Evolutionary conservation across 2,888 invertebrate genomes (phyloP).

Genomic region (Teleogryllus oceanicus): DNA sequence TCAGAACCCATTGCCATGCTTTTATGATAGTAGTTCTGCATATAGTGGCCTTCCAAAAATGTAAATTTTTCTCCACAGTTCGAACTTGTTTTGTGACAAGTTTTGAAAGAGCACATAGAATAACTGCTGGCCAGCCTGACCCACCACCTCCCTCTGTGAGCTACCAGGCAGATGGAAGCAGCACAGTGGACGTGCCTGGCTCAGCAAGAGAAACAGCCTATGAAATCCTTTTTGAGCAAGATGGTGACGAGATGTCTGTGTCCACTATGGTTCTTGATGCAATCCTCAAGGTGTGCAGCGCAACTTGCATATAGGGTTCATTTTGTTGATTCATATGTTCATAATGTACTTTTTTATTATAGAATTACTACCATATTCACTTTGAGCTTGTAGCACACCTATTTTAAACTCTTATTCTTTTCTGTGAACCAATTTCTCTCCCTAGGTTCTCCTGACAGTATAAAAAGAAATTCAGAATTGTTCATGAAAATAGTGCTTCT

Average conservation of each 20-base stretch:
- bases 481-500: too few relatives aligned
- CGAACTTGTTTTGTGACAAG: slow-evolving; percentile 85
- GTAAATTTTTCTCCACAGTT: slow-evolving; percentile 50
- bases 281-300: slow-evolving; percentile 58
- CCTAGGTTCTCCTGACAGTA: too few relatives aligned
- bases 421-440: too few relatives aligned
- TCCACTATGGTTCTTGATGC: slow-evolving; percentile 82
- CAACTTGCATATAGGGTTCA: neutral
- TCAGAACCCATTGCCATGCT: too few relatives aligned
- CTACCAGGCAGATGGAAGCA: slow-evolving; percentile 61
- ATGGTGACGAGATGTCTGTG: slow-evolving; percentile 76
- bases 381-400: too few relatives aligned
- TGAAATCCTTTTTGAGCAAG: slow-evolving; percentile 81
- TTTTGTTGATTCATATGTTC: neutral
- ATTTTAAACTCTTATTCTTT: too few relatives aligned
- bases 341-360: too few relatives aligned
- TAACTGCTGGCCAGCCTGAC: slow-evolving; percentile 50
- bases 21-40: too few relatives aligned
- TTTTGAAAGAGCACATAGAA: slow-evolving; percentile 61
- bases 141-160: slow-evolving; percentile 59
- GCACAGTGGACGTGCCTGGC: slow-evolving; percentile 63
- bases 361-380: too few relatives aligned
- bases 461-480: too few relatives aligned
- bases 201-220: slow-evolving; percentile 73
- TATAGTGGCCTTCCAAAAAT: too few relatives aligned